Conservation (phyloP, 35 echinoderm and acorn worm genomes). For the Heliocidaris tuberculata region DNA sequence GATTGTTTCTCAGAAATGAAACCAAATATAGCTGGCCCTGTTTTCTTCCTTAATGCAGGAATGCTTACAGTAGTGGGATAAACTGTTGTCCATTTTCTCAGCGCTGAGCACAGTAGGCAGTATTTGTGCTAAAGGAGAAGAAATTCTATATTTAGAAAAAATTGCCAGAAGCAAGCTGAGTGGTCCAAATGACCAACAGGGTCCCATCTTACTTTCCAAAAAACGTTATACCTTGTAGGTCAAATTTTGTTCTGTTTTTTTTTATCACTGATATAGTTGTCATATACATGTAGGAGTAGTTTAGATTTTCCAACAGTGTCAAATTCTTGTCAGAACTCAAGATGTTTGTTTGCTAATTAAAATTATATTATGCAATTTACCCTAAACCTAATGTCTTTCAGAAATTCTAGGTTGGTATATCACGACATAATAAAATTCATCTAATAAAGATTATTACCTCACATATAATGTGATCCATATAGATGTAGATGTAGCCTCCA, state of each 20-base stretch:
- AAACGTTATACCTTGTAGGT: background rate
- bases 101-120: background rate
- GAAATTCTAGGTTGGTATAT: too few relatives aligned
- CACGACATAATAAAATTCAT: too few relatives aligned
- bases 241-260: background rate
- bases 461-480: too few relatives aligned
- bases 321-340: too few relatives aligned
- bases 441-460: too few relatives aligned
- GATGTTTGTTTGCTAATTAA: too few relatives aligned
- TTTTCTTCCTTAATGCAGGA: background rate
- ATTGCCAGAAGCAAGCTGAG: background rate
- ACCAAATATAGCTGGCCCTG: background rate
- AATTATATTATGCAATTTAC: too few relatives aligned
- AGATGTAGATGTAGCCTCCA: too few relatives aligned
- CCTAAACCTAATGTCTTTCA: too few relatives aligned
- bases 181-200: background rate
- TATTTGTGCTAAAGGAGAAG: background rate
- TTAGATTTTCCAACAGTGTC: too few relatives aligned
- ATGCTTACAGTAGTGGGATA: background rate
- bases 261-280: background rate
- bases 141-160: background rate
- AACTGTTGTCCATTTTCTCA: slow-evolving; percentile 1
- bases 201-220: background rate
- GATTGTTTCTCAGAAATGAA: background rate
- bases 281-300: too few relatives aligned